These are phyloP conservation scores for Bembecia ichneumoniformis DNA, from an alignment of 2,888 invertebrate species.

Conservation along the genomic window DNA sequence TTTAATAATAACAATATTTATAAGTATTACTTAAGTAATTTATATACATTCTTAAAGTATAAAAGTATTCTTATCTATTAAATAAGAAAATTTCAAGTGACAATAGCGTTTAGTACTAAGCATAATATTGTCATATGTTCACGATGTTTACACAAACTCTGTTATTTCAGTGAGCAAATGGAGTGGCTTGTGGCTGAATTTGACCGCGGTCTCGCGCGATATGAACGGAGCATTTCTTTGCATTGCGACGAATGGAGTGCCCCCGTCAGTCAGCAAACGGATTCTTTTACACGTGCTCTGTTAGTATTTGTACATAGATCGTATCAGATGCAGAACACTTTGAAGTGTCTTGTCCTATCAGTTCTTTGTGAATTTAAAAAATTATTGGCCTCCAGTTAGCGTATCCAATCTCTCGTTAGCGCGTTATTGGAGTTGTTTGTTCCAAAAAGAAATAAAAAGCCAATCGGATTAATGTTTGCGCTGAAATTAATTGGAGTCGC, in stretches of 20 bases:
- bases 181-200: conserved; percentile 67
- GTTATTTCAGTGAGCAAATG: conserved; percentile 57
- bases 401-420: too few relatives aligned
- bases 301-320: conserved; percentile 39
- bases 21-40: too few relatives aligned
- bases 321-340: not conserved
- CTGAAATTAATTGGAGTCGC: not conserved
- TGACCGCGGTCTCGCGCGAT: conserved; percentile 66
- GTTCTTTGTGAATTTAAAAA: too few relatives aligned
- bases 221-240: conserved; percentile 76
- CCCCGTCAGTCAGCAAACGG: conserved; percentile 54
- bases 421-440: not conserved
- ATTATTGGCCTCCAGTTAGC: too few relatives aligned
- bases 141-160: not conserved
- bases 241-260: conserved; percentile 76
- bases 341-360: not conserved
- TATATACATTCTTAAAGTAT: too few relatives aligned
- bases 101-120: too few relatives aligned
- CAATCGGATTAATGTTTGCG: not conserved
- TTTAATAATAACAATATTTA: too few relatives aligned
- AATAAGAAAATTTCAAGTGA: too few relatives aligned
- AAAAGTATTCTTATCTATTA: too few relatives aligned
- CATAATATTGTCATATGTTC: not conserved
- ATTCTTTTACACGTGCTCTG: conserved; percentile 67
- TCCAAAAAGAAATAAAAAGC: not conserved